Conservation (phyloP, 1,140 invertebrate species). For the Pinna nobilis region DNA sequence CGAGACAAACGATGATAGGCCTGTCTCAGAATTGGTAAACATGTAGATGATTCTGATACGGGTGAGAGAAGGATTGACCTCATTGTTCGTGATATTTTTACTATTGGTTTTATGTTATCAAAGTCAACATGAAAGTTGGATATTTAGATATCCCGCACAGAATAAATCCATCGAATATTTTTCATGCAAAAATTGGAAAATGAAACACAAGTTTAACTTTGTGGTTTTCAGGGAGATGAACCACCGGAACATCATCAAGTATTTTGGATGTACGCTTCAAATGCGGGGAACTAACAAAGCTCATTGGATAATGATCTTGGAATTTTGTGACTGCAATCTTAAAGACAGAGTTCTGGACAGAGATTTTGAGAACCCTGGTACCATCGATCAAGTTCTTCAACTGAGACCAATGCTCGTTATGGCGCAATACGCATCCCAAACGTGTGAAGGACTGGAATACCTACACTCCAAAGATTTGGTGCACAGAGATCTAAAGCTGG, state of each 20-base stretch:
- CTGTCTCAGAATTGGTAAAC: too few species aligned
- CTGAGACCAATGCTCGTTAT: slow-evolving; percentile 48
- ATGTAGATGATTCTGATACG: too few species aligned
- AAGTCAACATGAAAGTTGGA: too few species aligned
- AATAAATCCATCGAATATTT: too few species aligned
- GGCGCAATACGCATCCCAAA: slow-evolving; percentile 51
- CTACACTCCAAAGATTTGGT: slow-evolving; percentile 64
- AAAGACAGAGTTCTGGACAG: slow-evolving; percentile 47
- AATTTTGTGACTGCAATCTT: slow-evolving; percentile 59
- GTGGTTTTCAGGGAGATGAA: slow-evolving; percentile 41
- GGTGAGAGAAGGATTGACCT: too few species aligned
- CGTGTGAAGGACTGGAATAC: slow-evolving; percentile 57
- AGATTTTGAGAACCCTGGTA: slow-evolving; percentile 40
- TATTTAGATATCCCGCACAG: too few species aligned
- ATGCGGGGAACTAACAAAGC: slow-evolving; percentile 34
- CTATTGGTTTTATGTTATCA: too few species aligned
- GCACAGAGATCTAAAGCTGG: slow-evolving; percentile 68
- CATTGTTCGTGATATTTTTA: too few species aligned
- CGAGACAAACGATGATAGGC: too few species aligned
- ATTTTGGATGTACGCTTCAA: slow-evolving; percentile 54
- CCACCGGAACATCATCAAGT: slow-evolving; percentile 56
- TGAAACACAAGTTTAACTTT: not conserved
- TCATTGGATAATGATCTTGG: slow-evolving; percentile 65
- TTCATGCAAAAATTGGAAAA: not conserved
- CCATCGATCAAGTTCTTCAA: slow-evolving; percentile 29